phyloP scores from a whole-genome alignment of 2,797 vertebrate species.

The Tympanoctomys barrerae region DNA sequence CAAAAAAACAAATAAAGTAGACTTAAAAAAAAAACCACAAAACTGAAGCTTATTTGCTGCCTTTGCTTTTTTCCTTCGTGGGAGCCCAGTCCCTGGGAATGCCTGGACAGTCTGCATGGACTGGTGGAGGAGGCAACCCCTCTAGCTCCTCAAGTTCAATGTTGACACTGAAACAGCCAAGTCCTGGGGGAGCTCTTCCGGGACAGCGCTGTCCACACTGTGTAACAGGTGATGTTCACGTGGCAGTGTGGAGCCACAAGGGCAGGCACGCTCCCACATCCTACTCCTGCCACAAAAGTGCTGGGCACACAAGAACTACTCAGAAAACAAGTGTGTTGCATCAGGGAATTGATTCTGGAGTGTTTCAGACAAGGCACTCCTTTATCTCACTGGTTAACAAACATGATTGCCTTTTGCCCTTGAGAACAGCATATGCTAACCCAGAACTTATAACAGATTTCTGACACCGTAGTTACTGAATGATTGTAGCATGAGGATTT shows the following conservation, averaged over 20 bases:
- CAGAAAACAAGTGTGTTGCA: slow-evolving; percentile 23
- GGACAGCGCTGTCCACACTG: not conserved
- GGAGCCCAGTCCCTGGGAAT: slow-evolving; percentile 7
- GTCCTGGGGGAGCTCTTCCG: not conserved
- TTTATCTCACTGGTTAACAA: slow-evolving; percentile 69
- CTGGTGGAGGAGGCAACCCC: not conserved
- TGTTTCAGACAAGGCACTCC: slow-evolving; percentile 58
- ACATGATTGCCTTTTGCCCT: slow-evolving; percentile 62
- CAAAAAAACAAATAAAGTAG: too few species aligned
- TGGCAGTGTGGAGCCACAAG: not conserved
- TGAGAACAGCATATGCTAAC: slow-evolving; percentile 60
- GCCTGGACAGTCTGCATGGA: not conserved
- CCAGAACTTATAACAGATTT: slow-evolving; percentile 59
- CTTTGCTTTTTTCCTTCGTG: not conserved
- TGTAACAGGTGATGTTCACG: not conserved
- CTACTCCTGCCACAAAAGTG: not conserved
- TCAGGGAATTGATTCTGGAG: slow-evolving; percentile 29
- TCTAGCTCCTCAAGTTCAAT: not conserved
- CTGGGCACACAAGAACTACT: slow-evolving; percentile 19
- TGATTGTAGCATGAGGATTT: slow-evolving; percentile 56
- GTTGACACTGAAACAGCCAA: slow-evolving; percentile 27
- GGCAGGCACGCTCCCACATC: not conserved
- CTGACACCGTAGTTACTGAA: slow-evolving; percentile 55
- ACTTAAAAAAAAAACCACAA: too few species aligned
- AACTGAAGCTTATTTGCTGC: slow-evolving; percentile 13